Conservation (phyloP, 2,888 invertebrate species). For the Diploptera punctata region DNA sequence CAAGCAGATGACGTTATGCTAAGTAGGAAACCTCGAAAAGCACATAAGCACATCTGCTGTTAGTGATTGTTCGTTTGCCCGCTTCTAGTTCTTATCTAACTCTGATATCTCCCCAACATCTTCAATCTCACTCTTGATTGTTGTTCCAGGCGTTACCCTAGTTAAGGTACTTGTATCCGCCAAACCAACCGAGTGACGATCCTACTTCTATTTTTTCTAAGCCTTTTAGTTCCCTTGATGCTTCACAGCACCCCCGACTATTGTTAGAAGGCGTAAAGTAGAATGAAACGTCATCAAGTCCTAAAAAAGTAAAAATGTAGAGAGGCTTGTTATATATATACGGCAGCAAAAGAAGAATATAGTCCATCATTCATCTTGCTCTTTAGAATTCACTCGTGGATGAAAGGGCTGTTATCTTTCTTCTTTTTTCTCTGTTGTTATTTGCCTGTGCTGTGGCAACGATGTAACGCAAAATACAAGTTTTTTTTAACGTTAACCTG, state of each 20-base stretch:
- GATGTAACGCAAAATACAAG: no score
- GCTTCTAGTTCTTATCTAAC: not conserved
- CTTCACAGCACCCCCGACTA: constrained; percentile 24
- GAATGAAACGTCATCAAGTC: constrained; percentile 9
- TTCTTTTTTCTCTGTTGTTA: constrained; percentile 3
- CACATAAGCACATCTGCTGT: not conserved
- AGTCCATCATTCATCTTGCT: constrained; percentile 23
- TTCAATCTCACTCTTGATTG: constrained; percentile 30
- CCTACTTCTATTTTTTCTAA: constrained; percentile 18
- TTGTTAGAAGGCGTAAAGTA: constrained; percentile 21
- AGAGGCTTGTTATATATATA: constrained; percentile 23
- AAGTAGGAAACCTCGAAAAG: not conserved
- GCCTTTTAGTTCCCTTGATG: constrained; percentile 21
- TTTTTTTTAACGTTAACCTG: no score
- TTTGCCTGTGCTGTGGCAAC: not conserved
- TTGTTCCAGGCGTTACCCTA: constrained; percentile 14
- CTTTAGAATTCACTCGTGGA: constrained; percentile 17
- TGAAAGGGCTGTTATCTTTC: constrained; percentile 20
- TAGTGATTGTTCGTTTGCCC: not conserved
- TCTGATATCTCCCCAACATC: constrained; percentile 19
- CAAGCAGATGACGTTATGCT: constrained; percentile 1
- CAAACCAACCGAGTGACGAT: constrained; percentile 7
- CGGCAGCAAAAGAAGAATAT: constrained; percentile 18
- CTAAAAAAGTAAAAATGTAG: not conserved
- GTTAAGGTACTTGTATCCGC: constrained; percentile 7